Evolutionary conservation across 2,797 vertebrate genomes (phyloP).

Genomic region (Eulemur coronatus): DNA sequence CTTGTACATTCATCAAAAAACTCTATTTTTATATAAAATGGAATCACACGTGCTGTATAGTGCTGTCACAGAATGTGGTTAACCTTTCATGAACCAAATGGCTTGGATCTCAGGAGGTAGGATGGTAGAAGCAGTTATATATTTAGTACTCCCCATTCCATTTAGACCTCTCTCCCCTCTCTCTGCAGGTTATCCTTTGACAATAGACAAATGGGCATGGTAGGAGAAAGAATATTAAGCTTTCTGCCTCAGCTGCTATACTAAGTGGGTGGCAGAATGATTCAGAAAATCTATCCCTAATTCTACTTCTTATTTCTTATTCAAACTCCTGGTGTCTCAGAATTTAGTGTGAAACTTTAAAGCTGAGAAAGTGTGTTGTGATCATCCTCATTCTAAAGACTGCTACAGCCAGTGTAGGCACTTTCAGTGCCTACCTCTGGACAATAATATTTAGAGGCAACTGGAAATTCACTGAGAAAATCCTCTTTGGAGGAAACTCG

Average conservation of each 20-base stretch:
- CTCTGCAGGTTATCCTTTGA: conserved; percentile 1
- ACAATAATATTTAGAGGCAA: neutral
- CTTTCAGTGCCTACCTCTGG: neutral
- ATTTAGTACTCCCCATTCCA: neutral
- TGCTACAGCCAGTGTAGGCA: neutral
- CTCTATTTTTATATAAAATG: conserved; percentile 58
- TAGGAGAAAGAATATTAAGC: conserved; percentile 17
- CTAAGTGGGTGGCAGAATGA: conserved; percentile 2
- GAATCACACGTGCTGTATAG: neutral
- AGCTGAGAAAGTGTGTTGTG: neutral
- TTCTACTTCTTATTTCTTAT: conserved; percentile 38
- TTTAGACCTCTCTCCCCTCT: neutral
- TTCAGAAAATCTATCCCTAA: neutral
- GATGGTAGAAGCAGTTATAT: conserved; percentile 38
- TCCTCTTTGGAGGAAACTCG: neutral
- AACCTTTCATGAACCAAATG: conserved; percentile 37
- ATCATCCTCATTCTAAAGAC: neutral
- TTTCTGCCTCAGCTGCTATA: neutral
- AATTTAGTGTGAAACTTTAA: neutral
- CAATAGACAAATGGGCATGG: neutral
- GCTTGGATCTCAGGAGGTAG: neutral
- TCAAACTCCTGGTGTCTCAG: neutral
- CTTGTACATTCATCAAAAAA: conserved; percentile 47
- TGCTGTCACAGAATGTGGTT: conserved; percentile 28
- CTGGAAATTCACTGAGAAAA: neutral